A percentile compares a stretch with the other conserved stretches of the same genome.
Evolutionary conservation across 2,797 vertebrate species (phyloP).

Genomic region (Acrossocheilus wenchowensis): DNA sequence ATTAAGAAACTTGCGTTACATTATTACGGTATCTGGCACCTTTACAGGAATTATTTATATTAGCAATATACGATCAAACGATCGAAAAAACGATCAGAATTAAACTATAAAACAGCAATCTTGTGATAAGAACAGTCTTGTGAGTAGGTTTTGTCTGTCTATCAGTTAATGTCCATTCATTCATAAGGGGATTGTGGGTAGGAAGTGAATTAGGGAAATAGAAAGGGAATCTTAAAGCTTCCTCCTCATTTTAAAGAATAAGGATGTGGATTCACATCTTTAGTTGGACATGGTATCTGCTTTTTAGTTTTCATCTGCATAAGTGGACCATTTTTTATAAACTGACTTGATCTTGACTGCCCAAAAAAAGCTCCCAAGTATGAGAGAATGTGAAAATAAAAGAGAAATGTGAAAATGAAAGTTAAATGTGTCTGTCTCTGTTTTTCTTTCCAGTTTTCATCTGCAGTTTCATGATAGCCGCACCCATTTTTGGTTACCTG

Average conservation of each 20-base stretch:
- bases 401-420: not conserved
- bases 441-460: constrained; percentile 83
- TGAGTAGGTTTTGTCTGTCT: constrained; percentile 10
- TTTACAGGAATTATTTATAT: not conserved
- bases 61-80: no score
- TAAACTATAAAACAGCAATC: not conserved
- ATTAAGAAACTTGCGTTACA: not conserved
- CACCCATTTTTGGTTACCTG: constrained; percentile 89
- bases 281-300: not conserved
- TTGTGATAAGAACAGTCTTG: not conserved
- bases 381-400: not conserved
- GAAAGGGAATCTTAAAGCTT: constrained; percentile 19
- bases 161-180: constrained; percentile 37
- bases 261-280: constrained; percentile 2
- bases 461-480: constrained; percentile 91
- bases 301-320: not conserved
- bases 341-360: not conserved
- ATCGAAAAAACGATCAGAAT: not conserved
- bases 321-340: not conserved
- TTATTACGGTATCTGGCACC: not conserved
- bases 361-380: not conserved
- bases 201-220: constrained; percentile 38
- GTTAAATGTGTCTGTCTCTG: not conserved
- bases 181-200: constrained; percentile 40
- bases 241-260: constrained; percentile 39